Evolutionary conservation across 2,113 vertebrate genomes (phyloP), one percentile per base, ranked within the genome.

Genomic region (Tachysurus fulvidraco): DNA sequence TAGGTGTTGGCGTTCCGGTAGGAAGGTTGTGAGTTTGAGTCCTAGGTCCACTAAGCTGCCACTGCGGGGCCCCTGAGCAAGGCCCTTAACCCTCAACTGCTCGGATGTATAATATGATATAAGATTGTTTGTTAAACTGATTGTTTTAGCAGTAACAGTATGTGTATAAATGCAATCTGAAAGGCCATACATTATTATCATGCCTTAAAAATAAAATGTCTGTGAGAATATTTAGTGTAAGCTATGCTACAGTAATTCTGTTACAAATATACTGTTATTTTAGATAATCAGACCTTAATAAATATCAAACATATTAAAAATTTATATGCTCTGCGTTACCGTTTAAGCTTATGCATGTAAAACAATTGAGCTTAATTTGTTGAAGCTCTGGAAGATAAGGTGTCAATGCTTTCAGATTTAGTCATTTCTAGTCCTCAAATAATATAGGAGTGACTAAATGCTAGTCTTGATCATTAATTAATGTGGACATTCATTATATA

Each of bases 291-390:
- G 52, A 79, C 87, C 90, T 60, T 54, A 82, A 80, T 74, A 94
- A 94, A 94, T 92, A 92, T 95, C 93, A 94, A 13, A 64, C 60
- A n/a, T 17, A 71, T 71, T 7, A 78, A 60, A 88, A 92, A 92
- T 91, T 89, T 91, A 92, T 90, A 50, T 87, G 36, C 57, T 59
- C 30, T 65, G 59, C 81, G 87, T 91, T 87, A 83, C n/a, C 54
- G 69, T 62, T 87, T 76, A 57, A 86, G 85, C 88, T 62, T 80
- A 86, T 83, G 7, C 69, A 71, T 41, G 30, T 59, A 83, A 88
- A 85, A 79, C 25, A 0, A 6, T 83, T 69, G 1, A 69, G n/a
- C 25, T 67, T 55, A 71, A 41, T 41, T 71, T 44, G 36, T 36
- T 36, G 36, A 64, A 2, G 25, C 8, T n/a, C 25, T 65, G 11